These are phyloP conservation scores for Neolamprologus longior DNA, from an alignment of 2,113 vertebrate genomes.

Conservation along the genomic window DNA sequence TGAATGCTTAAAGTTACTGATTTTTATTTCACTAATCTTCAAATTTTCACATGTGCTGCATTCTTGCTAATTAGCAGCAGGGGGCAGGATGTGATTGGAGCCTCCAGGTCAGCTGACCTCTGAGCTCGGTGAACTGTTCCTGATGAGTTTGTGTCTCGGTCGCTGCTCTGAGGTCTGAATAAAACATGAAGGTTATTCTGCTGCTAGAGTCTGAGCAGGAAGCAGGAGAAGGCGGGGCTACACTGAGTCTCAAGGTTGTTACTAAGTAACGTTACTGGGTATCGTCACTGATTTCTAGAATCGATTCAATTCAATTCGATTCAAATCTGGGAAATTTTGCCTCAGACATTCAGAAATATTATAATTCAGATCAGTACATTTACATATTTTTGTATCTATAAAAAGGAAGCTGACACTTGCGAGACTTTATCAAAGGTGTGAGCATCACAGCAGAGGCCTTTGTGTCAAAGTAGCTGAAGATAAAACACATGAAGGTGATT, in stretches of 20 bases:
- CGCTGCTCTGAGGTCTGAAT: no score
- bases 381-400: background rate
- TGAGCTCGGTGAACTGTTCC: no score
- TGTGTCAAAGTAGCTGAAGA: background rate
- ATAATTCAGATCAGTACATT: background rate
- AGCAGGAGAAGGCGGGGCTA: background rate
- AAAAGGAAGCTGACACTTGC: accelerated
- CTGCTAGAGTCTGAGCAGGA: background rate
- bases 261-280: background rate
- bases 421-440: background rate
- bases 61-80: no score
- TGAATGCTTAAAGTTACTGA: no score
- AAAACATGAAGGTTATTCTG: background rate
- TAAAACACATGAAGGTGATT: background rate
- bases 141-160: no score
- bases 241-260: background rate
- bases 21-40: no score
- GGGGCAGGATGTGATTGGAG: no score
- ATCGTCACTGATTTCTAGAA: background rate
- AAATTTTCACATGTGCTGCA: no score
- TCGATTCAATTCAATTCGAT: accelerated
- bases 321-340: background rate
- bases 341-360: background rate
- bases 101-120: no score
- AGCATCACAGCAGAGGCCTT: accelerated